Conservation (phyloP, 2,797 vertebrate species). For the Toxotes lorentzi region DNA sequence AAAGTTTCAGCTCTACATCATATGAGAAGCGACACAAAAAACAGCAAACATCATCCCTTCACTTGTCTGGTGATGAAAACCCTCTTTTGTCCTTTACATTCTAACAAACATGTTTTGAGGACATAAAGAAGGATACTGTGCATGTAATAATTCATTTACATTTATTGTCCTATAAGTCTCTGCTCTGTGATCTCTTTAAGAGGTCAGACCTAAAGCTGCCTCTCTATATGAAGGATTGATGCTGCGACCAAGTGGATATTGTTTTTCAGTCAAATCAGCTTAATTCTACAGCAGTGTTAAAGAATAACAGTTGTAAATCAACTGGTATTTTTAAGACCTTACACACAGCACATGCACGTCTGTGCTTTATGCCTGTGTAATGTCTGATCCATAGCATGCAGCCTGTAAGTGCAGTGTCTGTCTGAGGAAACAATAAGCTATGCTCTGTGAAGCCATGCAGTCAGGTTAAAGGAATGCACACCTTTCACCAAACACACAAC, state of each 20-base stretch:
- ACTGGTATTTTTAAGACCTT: constrained; percentile 35
- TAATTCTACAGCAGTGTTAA: constrained; percentile 42
- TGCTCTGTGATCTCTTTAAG: constrained; percentile 50
- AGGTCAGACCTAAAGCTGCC: constrained; percentile 53
- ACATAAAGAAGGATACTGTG: background rate
- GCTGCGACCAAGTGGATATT: constrained; percentile 34
- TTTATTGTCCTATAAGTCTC: constrained; percentile 37
- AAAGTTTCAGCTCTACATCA: background rate
- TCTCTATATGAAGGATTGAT: constrained; percentile 23
- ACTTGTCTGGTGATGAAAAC: constrained; percentile 2
- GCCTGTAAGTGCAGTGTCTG: background rate
- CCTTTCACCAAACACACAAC: constrained; percentile 33
- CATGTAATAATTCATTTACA: constrained; percentile 18
- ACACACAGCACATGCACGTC: background rate
- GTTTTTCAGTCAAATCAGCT: constrained; percentile 60
- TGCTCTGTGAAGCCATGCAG: constrained; percentile 31
- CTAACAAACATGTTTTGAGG: constrained; percentile 53
- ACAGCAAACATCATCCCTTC: too few relatives aligned
- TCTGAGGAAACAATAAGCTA: constrained; percentile 3
- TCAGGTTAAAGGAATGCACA: constrained; percentile 60
- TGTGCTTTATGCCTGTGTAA: background rate
- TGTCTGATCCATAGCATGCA: constrained; percentile 9
- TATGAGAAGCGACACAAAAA: background rate
- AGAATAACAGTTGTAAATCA: constrained; percentile 17
- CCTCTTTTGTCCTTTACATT: background rate